These are phyloP conservation scores for Proteles cristata DNA, from an alignment of 2,113 vertebrate species.

Conservation along the genomic window DNA sequence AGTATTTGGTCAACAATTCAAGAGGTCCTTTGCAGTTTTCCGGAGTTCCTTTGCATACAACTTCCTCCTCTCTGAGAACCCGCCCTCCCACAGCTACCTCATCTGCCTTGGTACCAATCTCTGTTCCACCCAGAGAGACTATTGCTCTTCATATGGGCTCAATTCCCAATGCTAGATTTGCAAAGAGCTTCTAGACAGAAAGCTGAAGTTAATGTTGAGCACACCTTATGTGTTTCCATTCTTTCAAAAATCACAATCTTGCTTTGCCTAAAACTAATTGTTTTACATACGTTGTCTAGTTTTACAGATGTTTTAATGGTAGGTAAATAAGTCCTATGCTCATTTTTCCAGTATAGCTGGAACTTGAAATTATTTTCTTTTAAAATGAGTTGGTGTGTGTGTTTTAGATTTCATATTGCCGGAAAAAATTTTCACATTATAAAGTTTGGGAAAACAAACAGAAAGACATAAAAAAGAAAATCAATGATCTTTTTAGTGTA, in stretches of 20 bases:
- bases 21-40: neutral
- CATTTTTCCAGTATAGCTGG: neutral
- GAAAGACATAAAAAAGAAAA: neutral
- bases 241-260: neutral
- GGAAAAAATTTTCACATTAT: neutral
- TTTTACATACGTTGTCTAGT: neutral
- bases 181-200: neutral
- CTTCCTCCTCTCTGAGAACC: neutral
- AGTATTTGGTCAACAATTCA: neutral
- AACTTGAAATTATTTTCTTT: conserved; percentile 20
- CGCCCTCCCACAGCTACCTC: neutral
- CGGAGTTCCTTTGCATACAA: neutral
- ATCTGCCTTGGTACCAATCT: neutral
- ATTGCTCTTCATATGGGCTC: neutral
- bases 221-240: neutral
- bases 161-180: neutral
- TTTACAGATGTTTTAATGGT: neutral
- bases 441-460: conserved; percentile 21
- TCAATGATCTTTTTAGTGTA: neutral
- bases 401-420: neutral
- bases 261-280: neutral
- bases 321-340: neutral
- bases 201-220: neutral
- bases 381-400: neutral
- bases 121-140: neutral